These are phyloP conservation scores for Phrynosoma platyrhinos DNA, from an alignment of 2,113 vertebrate genomes.

Conservation along the genomic window DNA sequence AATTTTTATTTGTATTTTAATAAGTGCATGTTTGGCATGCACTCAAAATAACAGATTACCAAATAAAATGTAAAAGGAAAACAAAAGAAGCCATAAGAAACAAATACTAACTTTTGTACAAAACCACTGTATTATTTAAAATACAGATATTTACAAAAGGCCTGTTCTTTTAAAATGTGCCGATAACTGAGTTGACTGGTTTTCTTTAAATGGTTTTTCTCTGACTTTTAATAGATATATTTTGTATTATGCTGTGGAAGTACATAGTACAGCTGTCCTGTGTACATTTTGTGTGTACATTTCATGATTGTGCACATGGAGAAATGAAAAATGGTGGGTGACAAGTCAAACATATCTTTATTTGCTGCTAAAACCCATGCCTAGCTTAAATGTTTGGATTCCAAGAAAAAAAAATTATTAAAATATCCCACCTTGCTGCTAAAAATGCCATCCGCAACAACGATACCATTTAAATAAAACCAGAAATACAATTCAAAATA, in stretches of 20 bases:
- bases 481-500: no score
- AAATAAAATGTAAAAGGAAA: not conserved
- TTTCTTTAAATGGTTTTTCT: not conserved
- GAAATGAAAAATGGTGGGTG: not conserved
- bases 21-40: not conserved
- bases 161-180: not conserved
- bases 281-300: no score
- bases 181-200: not conserved
- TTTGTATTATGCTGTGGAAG: not conserved
- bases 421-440: no score
- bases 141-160: not conserved
- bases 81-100: not conserved
- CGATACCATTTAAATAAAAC: no score
- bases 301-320: not conserved
- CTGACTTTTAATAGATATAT: not conserved
- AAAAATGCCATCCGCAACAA: no score
- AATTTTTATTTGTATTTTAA: not conserved
- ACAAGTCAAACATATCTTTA: no score
- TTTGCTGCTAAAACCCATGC: no score
- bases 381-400: no score
- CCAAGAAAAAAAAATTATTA: no score
- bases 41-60: not conserved
- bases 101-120: not conserved
- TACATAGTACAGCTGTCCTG: not conserved
- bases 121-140: not conserved